Percentiles rank a stretch among this genome's conserved stretches.
phyloP scores from a whole-genome alignment of 2,888 invertebrate genomes.

The Tenthredo livida region DNA sequence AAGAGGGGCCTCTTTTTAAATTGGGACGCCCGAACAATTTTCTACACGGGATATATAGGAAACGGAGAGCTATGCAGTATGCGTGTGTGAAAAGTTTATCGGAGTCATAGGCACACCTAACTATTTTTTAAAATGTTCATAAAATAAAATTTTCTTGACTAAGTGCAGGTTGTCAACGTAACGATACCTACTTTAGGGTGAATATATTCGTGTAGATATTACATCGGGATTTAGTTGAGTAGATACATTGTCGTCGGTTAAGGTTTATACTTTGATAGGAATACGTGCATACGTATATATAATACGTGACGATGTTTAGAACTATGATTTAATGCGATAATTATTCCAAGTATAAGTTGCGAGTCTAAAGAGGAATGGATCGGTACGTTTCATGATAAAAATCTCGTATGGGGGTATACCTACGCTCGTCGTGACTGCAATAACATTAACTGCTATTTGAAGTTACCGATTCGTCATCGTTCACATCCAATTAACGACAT shows the following conservation, averaged over 20 bases:
- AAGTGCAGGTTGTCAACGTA: constrained; percentile 33
- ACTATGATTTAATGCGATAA: constrained; percentile 48
- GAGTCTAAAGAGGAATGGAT: constrained; percentile 23
- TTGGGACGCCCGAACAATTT: too few species aligned
- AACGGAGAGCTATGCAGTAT: neutral
- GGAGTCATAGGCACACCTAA: neutral
- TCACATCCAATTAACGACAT: constrained; percentile 49
- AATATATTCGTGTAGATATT: constrained; percentile 30
- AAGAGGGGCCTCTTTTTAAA: too few species aligned
- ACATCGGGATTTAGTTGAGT: neutral
- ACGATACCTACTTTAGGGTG: constrained; percentile 6
- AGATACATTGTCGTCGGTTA: constrained; percentile 29
- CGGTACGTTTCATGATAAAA: constrained; percentile 38
- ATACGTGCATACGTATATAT: neutral
- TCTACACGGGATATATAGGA: too few species aligned
- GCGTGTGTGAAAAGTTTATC: neutral
- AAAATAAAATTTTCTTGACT: neutral
- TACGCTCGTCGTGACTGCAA: constrained; percentile 3
- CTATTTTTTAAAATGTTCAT: neutral
- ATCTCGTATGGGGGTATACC: neutral
- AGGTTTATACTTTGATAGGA: neutral
- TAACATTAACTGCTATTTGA: constrained; percentile 44
- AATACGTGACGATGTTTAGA: constrained; percentile 32
- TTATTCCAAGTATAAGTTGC: constrained; percentile 27
- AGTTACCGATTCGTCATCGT: constrained; percentile 37